Percentiles rank a stretch among this genome's conserved stretches.
Evolutionary conservation across 2,113 vertebrate species (phyloP).

Genomic region (Gasterosteus nipponicus): DNA sequence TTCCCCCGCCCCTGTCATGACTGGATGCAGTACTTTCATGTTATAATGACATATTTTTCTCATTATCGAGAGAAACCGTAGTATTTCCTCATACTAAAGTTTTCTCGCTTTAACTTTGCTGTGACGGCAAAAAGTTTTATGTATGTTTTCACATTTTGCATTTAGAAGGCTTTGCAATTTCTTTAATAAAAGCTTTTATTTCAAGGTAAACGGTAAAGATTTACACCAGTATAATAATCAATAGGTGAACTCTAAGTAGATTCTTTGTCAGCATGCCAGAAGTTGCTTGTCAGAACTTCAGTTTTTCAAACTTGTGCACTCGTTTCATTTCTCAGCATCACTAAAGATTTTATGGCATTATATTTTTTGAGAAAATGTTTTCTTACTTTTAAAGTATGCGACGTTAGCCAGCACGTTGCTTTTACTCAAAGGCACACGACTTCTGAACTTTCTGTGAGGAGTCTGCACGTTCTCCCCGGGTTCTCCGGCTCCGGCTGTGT

Average conservation of each 20-base stretch:
- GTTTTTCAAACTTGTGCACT: neutral
- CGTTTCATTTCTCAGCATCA: neutral
- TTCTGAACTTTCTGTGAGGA: neutral
- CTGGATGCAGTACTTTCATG: constrained; percentile 31
- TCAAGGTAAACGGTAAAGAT: neutral
- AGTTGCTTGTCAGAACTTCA: neutral
- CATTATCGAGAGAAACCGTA: constrained; percentile 22
- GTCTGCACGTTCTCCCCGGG: no score
- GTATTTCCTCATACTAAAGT: constrained; percentile 39
- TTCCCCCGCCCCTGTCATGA: neutral
- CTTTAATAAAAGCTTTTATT: neutral
- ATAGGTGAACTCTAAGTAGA: no score
- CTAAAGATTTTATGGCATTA: no score
- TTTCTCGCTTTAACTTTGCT: neutral
- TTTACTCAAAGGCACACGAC: neutral
- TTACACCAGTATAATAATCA: no score
- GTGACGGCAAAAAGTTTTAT: neutral
- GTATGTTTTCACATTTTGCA: neutral
- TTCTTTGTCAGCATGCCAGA: neutral
- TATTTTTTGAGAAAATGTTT: neutral
- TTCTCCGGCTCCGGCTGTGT: no score
- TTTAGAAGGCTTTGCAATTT: neutral
- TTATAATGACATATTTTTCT: constrained; percentile 42
- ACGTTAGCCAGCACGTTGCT: neutral
- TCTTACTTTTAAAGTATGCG: constrained; percentile 8